Conservation (phyloP, 2,888 invertebrate genomes). For the Rhagonycha fulva region DNA sequence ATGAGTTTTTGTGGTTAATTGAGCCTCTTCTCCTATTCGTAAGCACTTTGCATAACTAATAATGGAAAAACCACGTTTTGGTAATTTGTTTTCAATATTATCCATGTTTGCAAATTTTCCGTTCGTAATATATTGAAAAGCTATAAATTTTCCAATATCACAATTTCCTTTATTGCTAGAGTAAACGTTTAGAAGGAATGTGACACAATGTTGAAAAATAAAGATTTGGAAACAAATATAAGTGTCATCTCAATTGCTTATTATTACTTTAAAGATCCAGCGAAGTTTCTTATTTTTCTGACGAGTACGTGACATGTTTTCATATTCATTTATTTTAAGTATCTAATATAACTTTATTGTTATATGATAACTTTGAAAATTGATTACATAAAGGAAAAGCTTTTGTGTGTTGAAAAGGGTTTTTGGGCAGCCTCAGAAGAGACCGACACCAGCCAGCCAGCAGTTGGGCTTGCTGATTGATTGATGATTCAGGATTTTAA, state of each 20-base stretch:
- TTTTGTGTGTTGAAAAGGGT: background rate
- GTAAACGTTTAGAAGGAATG: background rate
- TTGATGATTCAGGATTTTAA: slow-evolving; percentile 18
- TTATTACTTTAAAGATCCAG: background rate
- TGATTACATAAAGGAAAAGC: background rate
- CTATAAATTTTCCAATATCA: background rate
- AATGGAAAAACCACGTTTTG: background rate
- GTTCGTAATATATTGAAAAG: background rate
- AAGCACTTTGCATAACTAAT: background rate
- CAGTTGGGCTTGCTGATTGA: slow-evolving; percentile 20
- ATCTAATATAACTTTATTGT: background rate
- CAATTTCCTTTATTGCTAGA: background rate
- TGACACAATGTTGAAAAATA: background rate
- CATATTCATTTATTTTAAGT: background rate
- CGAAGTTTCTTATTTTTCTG: background rate
- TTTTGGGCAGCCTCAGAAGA: slow-evolving; percentile 6
- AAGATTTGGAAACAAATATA: background rate
- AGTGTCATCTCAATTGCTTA: background rate
- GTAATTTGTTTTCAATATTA: background rate
- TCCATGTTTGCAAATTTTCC: background rate
- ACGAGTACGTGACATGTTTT: background rate
- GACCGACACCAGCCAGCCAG: background rate
- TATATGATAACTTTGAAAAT: background rate
- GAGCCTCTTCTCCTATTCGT: background rate
- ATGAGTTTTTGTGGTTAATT: background rate